Conservation (phyloP, 2,113 vertebrate species). For the Coturnix japonica region DNA sequence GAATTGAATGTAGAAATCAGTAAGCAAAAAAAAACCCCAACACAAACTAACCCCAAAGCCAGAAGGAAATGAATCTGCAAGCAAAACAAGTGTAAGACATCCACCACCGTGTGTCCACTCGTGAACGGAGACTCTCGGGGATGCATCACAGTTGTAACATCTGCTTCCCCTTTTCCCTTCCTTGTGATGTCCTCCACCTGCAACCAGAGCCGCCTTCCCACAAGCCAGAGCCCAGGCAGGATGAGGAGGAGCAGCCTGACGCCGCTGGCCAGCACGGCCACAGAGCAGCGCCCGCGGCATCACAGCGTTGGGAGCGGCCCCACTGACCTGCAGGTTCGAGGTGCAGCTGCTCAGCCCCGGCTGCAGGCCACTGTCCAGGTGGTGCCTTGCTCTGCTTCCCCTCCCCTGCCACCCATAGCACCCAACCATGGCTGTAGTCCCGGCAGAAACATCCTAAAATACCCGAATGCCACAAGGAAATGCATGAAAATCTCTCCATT, state of each 20-base stretch:
- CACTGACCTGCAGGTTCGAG: constrained; percentile 83
- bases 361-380: constrained; percentile 86
- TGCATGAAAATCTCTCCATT: rapidly evolving
- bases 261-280: constrained; percentile 91
- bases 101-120: not conserved
- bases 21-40: not conserved
- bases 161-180: constrained; percentile 64
- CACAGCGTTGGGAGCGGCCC: constrained; percentile 94
- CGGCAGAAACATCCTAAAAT: too few relatives aligned
- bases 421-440: constrained; percentile 13
- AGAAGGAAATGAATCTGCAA: not conserved
- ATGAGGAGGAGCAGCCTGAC: constrained; percentile 96
- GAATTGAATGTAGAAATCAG: rapidly evolving
- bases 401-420: not conserved
- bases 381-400: constrained; percentile 62
- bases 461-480: not conserved
- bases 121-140: not conserved
- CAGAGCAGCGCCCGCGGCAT: constrained; percentile 89
- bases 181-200: constrained; percentile 74
- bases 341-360: constrained; percentile 82
- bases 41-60: not conserved
- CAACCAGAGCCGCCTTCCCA: constrained; percentile 82
- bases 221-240: constrained; percentile 83
- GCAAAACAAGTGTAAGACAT: rapidly evolving
- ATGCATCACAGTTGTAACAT: not conserved